These are phyloP conservation scores for Saguinus imperator DNA, from an alignment of 2,113 vertebrate genomes.

Conservation along the genomic window DNA sequence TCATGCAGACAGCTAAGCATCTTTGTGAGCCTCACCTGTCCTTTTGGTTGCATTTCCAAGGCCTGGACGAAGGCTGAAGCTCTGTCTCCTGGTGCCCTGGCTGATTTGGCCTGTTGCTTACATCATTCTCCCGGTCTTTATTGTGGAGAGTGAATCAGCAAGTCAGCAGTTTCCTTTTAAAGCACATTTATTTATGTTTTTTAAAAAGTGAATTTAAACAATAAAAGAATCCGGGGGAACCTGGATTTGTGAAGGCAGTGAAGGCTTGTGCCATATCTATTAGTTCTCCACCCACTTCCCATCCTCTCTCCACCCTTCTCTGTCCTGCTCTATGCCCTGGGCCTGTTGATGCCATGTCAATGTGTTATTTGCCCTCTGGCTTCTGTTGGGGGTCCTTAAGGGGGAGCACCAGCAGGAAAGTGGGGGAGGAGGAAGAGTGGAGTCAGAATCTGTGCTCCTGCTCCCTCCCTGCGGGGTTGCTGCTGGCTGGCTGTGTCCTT, in stretches of 20 bases:
- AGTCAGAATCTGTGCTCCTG: not conserved
- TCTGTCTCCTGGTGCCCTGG: not conserved
- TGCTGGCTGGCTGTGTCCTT: not conserved
- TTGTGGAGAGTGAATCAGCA: not conserved
- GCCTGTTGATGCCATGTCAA: not conserved
- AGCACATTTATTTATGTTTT: not conserved
- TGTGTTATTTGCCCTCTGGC: not conserved
- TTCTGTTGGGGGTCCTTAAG: not conserved
- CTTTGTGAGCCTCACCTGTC: not conserved
- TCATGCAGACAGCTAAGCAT: not conserved
- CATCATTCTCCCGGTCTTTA: not conserved
- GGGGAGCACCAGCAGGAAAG: not conserved
- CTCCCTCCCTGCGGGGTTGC: not conserved
- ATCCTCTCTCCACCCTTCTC: not conserved
- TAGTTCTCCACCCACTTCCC: not conserved
- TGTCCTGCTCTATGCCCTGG: not conserved
- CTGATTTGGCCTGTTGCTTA: not conserved
- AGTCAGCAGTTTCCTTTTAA: conserved; percentile 42
- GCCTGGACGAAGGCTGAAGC: not conserved
- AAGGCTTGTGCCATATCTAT: not conserved
- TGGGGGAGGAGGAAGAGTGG: not conserved
- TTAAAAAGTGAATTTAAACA: not conserved
- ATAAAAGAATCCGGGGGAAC: not conserved
- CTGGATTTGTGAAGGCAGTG: not conserved
- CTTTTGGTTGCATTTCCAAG: not conserved